A percentile compares a stretch with the other conserved stretches of the same genome.
phyloP scores from a whole-genome alignment of 2,113 vertebrate species.

The Gracilinanus agilis region DNA sequence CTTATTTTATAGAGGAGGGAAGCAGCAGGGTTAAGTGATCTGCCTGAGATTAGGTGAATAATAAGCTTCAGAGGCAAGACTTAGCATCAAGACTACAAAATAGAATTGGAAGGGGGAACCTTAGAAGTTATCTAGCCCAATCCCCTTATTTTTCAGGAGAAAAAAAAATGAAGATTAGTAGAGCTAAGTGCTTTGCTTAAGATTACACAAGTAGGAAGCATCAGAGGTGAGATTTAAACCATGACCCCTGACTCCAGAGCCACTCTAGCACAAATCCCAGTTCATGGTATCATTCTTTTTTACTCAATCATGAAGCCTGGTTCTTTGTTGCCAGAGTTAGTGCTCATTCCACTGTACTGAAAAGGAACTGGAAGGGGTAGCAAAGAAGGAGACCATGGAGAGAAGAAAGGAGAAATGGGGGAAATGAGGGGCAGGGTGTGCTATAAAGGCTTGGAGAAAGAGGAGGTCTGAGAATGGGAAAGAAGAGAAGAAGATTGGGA shows the following conservation, averaged over 20 bases:
- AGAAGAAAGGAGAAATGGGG: not conserved
- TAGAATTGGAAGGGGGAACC: not conserved
- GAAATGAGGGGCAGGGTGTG: not conserved
- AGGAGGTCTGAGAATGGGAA: not conserved
- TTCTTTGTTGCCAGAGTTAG: not conserved
- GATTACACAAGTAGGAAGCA: not conserved
- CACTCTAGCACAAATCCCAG: not conserved
- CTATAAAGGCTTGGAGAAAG: not conserved
- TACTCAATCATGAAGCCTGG: not conserved
- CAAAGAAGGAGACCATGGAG: not conserved
- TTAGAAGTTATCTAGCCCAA: not conserved
- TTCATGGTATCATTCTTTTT: not conserved
- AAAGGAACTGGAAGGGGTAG: not conserved
- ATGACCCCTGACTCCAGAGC: not conserved
- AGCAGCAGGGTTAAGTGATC: not conserved
- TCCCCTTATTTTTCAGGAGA: not conserved
- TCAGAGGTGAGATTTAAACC: not conserved
- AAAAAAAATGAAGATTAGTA: not conserved
- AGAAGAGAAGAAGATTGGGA: not conserved
- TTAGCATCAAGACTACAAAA: not conserved
- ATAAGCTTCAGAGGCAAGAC: not conserved
- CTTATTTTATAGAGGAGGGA: not conserved
- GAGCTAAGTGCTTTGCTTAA: not conserved
- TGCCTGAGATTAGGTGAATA: not conserved
- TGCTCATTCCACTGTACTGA: not conserved